Percentiles rank a stretch among this genome's conserved stretches.
phyloP scores from a whole-genome alignment of 2,888 invertebrate genomes.

The Cybosia mesomella region DNA sequence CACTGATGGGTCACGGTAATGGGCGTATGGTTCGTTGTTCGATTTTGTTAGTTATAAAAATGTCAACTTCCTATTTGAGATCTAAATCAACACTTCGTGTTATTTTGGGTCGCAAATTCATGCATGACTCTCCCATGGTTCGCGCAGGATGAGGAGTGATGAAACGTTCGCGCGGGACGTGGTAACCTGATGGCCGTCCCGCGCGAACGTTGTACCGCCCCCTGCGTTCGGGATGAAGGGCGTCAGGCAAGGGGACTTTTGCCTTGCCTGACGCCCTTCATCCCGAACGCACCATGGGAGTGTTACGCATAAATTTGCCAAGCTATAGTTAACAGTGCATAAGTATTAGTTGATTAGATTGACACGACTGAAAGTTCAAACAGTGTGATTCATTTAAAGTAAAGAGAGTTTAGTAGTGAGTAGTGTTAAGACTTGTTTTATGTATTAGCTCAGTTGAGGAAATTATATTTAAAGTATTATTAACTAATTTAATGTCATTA shows the following conservation, averaged over 20 bases:
- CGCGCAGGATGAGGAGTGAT: too few species aligned
- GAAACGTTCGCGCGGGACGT: too few species aligned
- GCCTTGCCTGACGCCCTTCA: too few species aligned
- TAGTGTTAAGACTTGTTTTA: conserved; percentile 54
- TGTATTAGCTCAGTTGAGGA: conserved; percentile 41
- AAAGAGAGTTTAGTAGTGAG: conserved; percentile 56
- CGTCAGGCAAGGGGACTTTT: too few species aligned
- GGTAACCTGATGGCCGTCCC: too few species aligned
- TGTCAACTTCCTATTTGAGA: background rate
- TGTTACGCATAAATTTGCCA: too few species aligned
- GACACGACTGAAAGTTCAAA: conserved; percentile 74
- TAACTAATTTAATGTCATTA: conserved; percentile 31
- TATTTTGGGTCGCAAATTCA: conserved; percentile 18
- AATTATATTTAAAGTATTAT: conserved; percentile 33
- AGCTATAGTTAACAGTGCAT: conserved; percentile 33
- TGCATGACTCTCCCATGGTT: too few species aligned
- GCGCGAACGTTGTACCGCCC: too few species aligned
- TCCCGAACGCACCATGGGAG: too few species aligned
- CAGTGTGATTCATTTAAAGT: conserved; percentile 61
- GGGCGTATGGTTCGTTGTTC: background rate
- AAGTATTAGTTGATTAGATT: conserved; percentile 52
- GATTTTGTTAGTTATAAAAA: background rate
- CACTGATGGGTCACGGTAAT: background rate
- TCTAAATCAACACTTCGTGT: background rate
- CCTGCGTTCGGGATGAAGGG: too few species aligned